Base-by-base conservation (phyloP, 1,140 invertebrate genomes). In the Calephelis nemesis region DNA sequence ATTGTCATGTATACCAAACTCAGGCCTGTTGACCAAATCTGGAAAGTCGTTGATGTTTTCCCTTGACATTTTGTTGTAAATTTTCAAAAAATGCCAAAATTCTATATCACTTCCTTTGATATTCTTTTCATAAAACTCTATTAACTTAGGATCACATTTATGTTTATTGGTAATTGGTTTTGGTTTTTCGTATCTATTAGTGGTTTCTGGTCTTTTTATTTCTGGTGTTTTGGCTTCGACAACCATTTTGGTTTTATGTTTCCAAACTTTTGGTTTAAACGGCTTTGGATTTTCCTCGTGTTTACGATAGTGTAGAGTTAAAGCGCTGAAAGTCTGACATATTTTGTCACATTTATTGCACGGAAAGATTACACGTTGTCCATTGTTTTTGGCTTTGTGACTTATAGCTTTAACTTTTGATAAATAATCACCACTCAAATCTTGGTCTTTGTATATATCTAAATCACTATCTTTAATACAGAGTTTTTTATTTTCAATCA, bases 81-180 rank as follows among this genome's bases (percentile, higher is more conserved):
- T 87, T 64, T 88, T 90, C 40, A 90, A 65, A 71, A 90, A 90
- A 39, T 88, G 86, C 81, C 85, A 87, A 64, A 90, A 90, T 58
- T 90, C 86, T 9, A 90, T 80, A 65, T 88, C 84, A 4, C 79
- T 81, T 0, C 88, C 86, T 72, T 77, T 81, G 0, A 90, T 81
- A 42, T 90, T 88, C 0, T 74, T 79, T 49, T 88, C 72, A 42
- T 88, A 90, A 58, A 90, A 90, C 6, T 84, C 78, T 12, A 76
- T 87, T 7, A 90, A 64, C 60, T 81, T 69, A 7, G 76, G 78
- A 58, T 90, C 85, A 63, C 85, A 90, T 69, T 77, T 87, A 47
- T 90, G 85, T 42, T 84, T 87, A 39, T 81, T 81, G 2, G 73
- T 62, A 5, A 90, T 79, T 0, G 88, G 85, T 70, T 84, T 82